Evolutionary conservation across 1,140 invertebrate genomes (phyloP), one percentile per base, ranked within the genome.

Genomic region (Ericerus pela): DNA sequence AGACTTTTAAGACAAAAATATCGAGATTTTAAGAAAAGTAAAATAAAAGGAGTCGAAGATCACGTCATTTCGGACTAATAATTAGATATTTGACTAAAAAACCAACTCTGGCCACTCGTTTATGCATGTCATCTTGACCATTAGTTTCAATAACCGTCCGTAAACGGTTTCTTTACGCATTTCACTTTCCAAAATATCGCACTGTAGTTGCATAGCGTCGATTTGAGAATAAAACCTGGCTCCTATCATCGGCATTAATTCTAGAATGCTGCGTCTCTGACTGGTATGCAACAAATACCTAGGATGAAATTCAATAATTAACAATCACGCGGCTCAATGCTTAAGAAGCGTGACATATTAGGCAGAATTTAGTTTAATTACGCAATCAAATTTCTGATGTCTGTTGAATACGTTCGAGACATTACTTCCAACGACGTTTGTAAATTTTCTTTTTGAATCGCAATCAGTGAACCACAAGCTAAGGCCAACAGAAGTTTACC

Each of bases 231-330:
- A 99, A 43, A 63, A 61, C 58, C 92, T 74, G 8, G 93, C 93
- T 31, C 95, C 95, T 65, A 99, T 96, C 90, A 97, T 97, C 10
- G 94, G 94, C 95, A 98, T 97, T 58, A 97, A 76, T 73, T 98
- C 94, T 61, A 91, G 93, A 16, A 98, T 85, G 60, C 79, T 86
- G 63, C 86, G 79, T 61, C 81, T 73, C 55, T 78, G 65, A 70
- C 77, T 79, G 61, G 75, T 78, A 12, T 84, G 79, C 60, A 91
- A 73, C 63, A 92, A 73, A 70, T 91, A 92, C 69, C 84, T 88
- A 53, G 1, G 59, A 58, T 26, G 66, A 54, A n/a, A n/a, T n/a
- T n/a, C n/a, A n/a, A n/a, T n/a, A n/a, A n/a, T n/a, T n/a, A n/a
- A n/a, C n/a, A n/a, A n/a, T n/a, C n/a, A n/a, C n/a, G n/a, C n/a